Evolutionary conservation across 2,888 invertebrate species (phyloP), one percentile per base, ranked within the genome.

Genomic region (Caenorhabditis imperialis): DNA sequence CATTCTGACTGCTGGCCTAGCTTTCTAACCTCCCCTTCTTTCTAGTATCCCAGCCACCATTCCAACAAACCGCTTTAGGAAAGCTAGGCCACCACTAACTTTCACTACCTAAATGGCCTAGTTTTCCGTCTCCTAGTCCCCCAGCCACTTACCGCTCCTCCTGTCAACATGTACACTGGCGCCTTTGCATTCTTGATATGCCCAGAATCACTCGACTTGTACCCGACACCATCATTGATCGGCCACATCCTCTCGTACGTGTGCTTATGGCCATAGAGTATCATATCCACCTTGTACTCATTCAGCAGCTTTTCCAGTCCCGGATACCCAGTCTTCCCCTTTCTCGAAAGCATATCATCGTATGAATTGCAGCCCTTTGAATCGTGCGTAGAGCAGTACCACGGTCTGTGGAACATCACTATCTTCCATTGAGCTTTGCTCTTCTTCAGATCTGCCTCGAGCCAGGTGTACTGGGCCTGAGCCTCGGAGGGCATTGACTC

Each of bases 231-330:
- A 89, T 97, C 92, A 89, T 94, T 97, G 75, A 97, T 91, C 3
- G 97, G 97, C 94, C 94, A 97, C 70, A 95, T 90, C 61, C 98
- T 91, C 90, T 98, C 97, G 89, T 97, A 98, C 35, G 94, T 94
- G 90, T 98, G 97, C 89, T 98, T 96, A 89, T 98, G 98, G 0
- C 96, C 97, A 94, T 96, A 96, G 50, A 98, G 90, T 87, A 92
- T 92, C 62, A 97, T 89, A 90, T 98, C 97, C 27, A 98, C 97
- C 51, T 94, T 94, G 89, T 93, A 92, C 78, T 93, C 90, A 88
- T 92, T 92, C 85, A 97, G 93, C 16, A 97, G 89, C 10, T 93
- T 91, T 90, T 98, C 98, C 78, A 97, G 89, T 8, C 90, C 89
- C 16, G 79, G 79, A 91, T 83, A 42, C 1, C 69, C 76, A 14